Base-by-base conservation (phyloP, 1,140 invertebrate species). In the Ctenoplectra terminalis region DNA sequence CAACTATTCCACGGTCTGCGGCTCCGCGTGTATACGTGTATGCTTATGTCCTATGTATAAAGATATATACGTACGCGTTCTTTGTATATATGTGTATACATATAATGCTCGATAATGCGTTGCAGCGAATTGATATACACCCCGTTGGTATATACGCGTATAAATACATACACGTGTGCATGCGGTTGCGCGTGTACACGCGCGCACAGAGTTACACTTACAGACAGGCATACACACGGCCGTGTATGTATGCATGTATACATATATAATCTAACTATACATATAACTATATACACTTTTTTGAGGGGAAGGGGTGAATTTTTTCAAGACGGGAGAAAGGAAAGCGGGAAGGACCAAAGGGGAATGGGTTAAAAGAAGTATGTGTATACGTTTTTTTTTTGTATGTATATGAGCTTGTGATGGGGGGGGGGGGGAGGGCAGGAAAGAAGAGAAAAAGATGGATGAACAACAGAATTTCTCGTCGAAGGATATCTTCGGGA, bases 231-330 rank as follows among this genome's bases (percentile, higher is more conserved):
- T 81, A 74, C 78, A 66, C 84, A 58, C 82, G 75, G 54, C 9
- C 70, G 63, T 40, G 70, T 84, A 79, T 84, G 84, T 89, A 89
- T 83, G 81, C 78, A 82, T 86, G 88, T 83, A 90, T 82, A 82
- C 83, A 90, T 88, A 90, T 88, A 91, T 89, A 92, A 93, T 92
- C 92, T 93, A 93, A 91, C 92, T 94, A 94, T 93, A 93, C 92
- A 94, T 94, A 93, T 92, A 93, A 93, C 92, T 94, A 93, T 94
- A 88, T 94, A 94, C 93, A 94, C 37, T 80, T 80, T 63, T 72
- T 70, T 40, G 3, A n/a, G 91, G 88, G 87, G 79, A 9, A 5
- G 40, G 40, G 40, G 26, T 20, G 67, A n/a, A 37, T 40, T 50
- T 58, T 13, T 8, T n/a, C 43, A 26, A 77, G 81, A 40, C 46